Percentiles rank a stretch among this genome's conserved stretches.
Evolutionary conservation across 2,888 invertebrate genomes (phyloP).

Genomic region (Lepidochrysops patricia): DNA sequence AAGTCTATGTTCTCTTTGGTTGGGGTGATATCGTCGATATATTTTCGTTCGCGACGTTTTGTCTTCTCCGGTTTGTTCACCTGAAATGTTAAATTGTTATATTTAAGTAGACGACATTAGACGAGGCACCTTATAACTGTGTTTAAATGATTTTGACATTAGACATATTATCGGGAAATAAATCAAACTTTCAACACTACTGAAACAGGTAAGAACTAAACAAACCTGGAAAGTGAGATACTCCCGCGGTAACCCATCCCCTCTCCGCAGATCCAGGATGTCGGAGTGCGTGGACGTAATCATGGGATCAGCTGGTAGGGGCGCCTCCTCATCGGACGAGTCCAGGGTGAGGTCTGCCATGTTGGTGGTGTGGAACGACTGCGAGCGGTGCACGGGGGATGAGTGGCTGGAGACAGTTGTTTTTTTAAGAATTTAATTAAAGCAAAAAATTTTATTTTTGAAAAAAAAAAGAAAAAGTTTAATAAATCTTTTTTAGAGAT

Average conservation of each 20-base stretch:
- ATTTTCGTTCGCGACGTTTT: constrained; percentile 45
- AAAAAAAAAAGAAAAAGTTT: too few species aligned
- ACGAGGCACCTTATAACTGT: too few species aligned
- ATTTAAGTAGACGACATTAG: too few species aligned
- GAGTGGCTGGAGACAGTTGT: constrained; percentile 51
- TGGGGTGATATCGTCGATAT: constrained; percentile 44
- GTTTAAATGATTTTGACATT: too few species aligned
- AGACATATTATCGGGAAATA: too few species aligned
- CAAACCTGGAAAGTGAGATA: constrained; percentile 54
- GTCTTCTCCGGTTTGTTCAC: constrained; percentile 49
- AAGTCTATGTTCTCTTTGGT: constrained; percentile 54
- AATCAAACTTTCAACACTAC: too few species aligned
- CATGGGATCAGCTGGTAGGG: constrained; percentile 56
- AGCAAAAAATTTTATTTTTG: too few species aligned
- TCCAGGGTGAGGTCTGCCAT: constrained; percentile 52
- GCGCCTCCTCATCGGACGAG: constrained; percentile 57
- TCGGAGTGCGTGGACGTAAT: constrained; percentile 59
- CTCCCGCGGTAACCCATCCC: constrained; percentile 42
- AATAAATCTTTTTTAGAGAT: too few species aligned
- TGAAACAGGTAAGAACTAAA: constrained; percentile 28
- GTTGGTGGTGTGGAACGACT: constrained; percentile 67
- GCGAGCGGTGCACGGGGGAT: constrained; percentile 67
- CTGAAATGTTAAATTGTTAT: too few species aligned
- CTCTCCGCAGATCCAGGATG: constrained; percentile 47
- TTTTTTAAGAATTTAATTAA: background rate